A percentile compares a stretch with the other conserved stretches of the same genome.
These are phyloP conservation scores for Mesocentrotus franciscanus DNA, from an alignment of 53 echinoderm and acorn worm species.

Conservation along the genomic window DNA sequence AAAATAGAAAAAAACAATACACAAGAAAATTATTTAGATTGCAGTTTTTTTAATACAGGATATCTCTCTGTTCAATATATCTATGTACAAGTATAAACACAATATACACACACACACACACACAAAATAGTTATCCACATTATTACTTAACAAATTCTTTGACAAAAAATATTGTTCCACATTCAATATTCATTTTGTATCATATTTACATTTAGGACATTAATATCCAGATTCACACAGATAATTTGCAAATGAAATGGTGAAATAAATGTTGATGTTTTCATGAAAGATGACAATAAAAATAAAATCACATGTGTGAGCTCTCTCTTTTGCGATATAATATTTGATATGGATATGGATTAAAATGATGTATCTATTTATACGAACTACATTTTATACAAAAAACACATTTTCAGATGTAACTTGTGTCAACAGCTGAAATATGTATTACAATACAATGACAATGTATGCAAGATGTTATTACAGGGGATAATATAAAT, in stretches of 20 bases:
- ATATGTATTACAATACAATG: not conserved
- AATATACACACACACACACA: constrained; percentile 34
- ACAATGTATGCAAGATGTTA: not conserved
- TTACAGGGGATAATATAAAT: not conserved
- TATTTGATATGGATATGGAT: not conserved
- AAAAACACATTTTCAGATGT: not conserved
- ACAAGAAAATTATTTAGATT: not conserved
- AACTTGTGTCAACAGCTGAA: not conserved
- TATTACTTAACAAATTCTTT: constrained; percentile 4
- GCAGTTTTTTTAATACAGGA: constrained; percentile 37
- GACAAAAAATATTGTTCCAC: constrained; percentile 43
- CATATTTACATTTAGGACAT: constrained; percentile 3
- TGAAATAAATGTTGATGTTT: constrained; percentile 2
- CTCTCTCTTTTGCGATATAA: not conserved
- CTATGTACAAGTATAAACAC: constrained; percentile 49
- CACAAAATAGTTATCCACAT: constrained; percentile 30
- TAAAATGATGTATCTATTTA: not conserved
- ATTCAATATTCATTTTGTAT: not conserved
- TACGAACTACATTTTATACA: not conserved
- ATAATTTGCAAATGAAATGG: not conserved
- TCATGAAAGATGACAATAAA: constrained; percentile 24
- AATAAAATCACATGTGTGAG: not conserved
- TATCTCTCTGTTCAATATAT: constrained; percentile 30
- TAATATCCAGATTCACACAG: not conserved
- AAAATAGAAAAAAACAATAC: too few relatives aligned